Evolutionary conservation across 2,888 invertebrate species (phyloP), one percentile per base, ranked within the genome.

Genomic region (Colostygia pectinataria): DNA sequence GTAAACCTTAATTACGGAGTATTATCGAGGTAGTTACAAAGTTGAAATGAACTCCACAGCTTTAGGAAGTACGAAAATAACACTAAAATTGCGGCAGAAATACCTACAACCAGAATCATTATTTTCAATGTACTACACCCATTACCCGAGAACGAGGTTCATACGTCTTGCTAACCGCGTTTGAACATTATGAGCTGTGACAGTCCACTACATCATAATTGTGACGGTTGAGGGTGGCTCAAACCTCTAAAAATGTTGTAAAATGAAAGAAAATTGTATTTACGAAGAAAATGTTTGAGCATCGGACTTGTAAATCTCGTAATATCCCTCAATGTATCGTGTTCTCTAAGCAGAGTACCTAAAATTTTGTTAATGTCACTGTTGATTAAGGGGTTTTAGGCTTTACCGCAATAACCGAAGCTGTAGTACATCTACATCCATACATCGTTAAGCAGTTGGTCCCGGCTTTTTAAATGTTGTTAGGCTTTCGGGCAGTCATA

Each of bases 161-260:
- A 47, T 47, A 47, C 47, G 27, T 48, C 48, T 48, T 48, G 41
- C 37, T 48, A 41, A 48, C 41, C 48, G 27, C 36, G 25, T 31
- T 32, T 49, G 38, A 48, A 38, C 42, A 49, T 49, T 49, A 49
- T 43, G 37, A 42, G 33, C 42, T 33, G 40, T 34, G 49, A 50
- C 43, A 44, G 39, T 23, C 39, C 43, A 50, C 49, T 50, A 44
- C 49, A 50, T 50, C 49, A 50, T 50, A 39, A 39, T 34, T 39
- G 49, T 50, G 49, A 38, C 38, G 33, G 42, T 33, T 27, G 41
- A 32, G 12, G 8, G 38, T 24, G 32, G 31, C 27, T 32, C 34
- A 43, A 49, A 49, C 39, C 49, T 33, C 33, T 31, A 25, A 33
- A 33, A 34, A 33, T 32, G 40, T 47, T 28, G 34, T 40, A 40